Evolutionary conservation across 2,888 invertebrate genomes (phyloP), one percentile per base, ranked within the genome.

Genomic region (Allolobophora icterica): DNA sequence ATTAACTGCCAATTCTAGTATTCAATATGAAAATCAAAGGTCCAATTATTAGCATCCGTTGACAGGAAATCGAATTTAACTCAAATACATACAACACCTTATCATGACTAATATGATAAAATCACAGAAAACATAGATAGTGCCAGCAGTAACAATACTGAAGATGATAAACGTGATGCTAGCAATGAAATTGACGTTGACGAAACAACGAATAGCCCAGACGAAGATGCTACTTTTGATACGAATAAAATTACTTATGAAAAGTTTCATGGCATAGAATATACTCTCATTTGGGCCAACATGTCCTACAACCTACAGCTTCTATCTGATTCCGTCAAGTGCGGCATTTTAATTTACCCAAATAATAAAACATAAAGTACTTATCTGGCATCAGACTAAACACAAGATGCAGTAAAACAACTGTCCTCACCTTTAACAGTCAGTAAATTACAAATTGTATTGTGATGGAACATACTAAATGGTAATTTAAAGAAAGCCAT

Each of bases 161-260:
- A 90, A 5, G 58, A 90, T 71, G 58, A 58, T 90, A 34, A 90
- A 42, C 30, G 71, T 90, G 58, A 90, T 90, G 58, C 30, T 90
- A 71, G 45, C 45, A 5, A 90, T 35, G 33, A 58, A 35, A 87
- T 21, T 87, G n/a, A 34, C 35, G 38, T 35, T 17, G 35, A 71
- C 13, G 11, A n/a, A n/a, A 71, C 71, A 71, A 52, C n/a, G 15
- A n/a, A 71, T 30, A 30, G 30, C 71, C n/a, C 71, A 30, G 30
- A 71, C 30, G n/a, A 71, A 1, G 1, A 11, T 71, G 71, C 8
- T 71, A n/a, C 71, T 71, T 71, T 71, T 13, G 24, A 42, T 42
- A 52, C 30, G 71, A 71, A 71, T 71, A 71, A n/a, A n/a, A n/a
- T 71, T n/a, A n/a, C 71, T 71, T 3, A 30, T 71, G 71, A 71